Evolutionary conservation across 2,797 vertebrate genomes (phyloP).

Genomic region (Propithecus deckenii): DNA sequence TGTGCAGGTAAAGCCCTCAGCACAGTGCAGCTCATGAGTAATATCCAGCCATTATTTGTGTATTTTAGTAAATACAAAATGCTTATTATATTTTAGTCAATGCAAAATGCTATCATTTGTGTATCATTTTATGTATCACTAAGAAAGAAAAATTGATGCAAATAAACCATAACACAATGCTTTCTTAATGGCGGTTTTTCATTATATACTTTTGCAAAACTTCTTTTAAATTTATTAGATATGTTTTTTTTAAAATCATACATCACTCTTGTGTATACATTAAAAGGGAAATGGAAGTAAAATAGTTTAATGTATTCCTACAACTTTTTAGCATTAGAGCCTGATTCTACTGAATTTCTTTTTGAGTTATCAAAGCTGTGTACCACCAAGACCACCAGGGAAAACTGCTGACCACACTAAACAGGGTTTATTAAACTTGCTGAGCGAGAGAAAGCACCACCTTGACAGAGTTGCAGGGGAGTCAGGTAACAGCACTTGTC

Average conservation of each 20-base stretch:
- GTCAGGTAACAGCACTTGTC: background rate
- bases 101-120: background rate
- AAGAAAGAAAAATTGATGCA: slow-evolving; percentile 5
- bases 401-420: slow-evolving; percentile 56
- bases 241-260: background rate
- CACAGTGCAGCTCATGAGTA: background rate
- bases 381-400: slow-evolving; percentile 25
- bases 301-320: slow-evolving; percentile 28
- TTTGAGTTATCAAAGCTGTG: slow-evolving; percentile 18
- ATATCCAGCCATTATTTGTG: background rate
- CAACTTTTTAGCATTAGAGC: background rate
- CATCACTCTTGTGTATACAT: background rate
- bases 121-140: background rate
- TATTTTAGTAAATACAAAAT: background rate
- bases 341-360: slow-evolving; percentile 8
- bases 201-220: background rate
- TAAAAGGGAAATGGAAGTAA: slow-evolving; percentile 22
- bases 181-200: slow-evolving; percentile 15
- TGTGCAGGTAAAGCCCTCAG: background rate
- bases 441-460: slow-evolving; percentile 45
- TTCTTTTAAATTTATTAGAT: slow-evolving; percentile 29
- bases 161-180: background rate
- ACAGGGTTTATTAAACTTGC: slow-evolving; percentile 40
- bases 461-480: background rate
- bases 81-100: background rate